Evolutionary conservation across 2,888 invertebrate species (phyloP), one percentile per base, ranked within the genome.

Genomic region (Elmis aenea): DNA sequence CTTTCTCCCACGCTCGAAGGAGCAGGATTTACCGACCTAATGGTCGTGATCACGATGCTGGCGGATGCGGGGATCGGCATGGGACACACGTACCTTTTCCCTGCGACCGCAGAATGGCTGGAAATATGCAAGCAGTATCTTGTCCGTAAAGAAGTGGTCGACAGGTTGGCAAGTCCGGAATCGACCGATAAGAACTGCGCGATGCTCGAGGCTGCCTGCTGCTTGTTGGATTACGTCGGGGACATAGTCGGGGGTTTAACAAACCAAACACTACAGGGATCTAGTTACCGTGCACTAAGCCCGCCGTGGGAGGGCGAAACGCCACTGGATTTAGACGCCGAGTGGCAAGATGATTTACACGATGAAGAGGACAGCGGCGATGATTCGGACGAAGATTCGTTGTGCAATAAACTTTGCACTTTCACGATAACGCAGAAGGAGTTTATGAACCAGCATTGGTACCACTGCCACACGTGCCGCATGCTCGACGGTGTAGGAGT

Each of bases 401-500:
- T 92, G 3, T 87, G 87, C 62, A 87, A 85, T 65, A 91, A 95
- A 65, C 73, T 97, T 8, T 97, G 97, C 68, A 96, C 96, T 0
- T 97, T 93, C 70, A 94, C 94, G 3, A 82, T 94, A 33, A 97
- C 96, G 0, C 92, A 94, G 63, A 92, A 92, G 59, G 96, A 97
- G 67, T 97, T 94, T 64, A 94, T 94, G 89, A 94, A 93, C 69
- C 96, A 89, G 61, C 92, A 92, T 64, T 91, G 95, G 95, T 99
- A 97, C 71, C 96, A 99, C 69, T 99, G 97, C 64, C 96, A 97
- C 70, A 95, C 96, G 0, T 97, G 97, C 68, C 87, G 88, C 65
- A 97, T 99, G 97, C 83, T 95, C 38, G 96, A 97, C 64, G 91
- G 95, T 4, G 94, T 95, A 1, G 99, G 99, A 0, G 96, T 97